These are phyloP conservation scores for Lepus europaeus DNA, from an alignment of 2,113 vertebrate genomes.

Conservation along the genomic window DNA sequence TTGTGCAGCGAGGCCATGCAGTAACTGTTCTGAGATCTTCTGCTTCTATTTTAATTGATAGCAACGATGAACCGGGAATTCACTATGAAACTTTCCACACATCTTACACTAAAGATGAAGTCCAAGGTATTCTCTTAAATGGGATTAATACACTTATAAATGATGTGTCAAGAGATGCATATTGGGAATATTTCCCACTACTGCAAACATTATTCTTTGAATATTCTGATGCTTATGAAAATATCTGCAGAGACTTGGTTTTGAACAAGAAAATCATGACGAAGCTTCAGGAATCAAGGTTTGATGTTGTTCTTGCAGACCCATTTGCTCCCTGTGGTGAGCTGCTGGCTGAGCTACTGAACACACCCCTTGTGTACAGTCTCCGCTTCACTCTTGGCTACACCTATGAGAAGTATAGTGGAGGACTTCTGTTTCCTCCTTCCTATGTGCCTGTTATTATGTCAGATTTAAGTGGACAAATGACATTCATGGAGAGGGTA, in stretches of 20 bases:
- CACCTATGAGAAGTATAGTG: neutral
- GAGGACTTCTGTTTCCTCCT: neutral
- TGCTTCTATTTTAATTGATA: conserved; percentile 82
- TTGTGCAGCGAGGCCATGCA: neutral
- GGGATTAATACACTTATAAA: conserved; percentile 44
- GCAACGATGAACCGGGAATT: conserved; percentile 61
- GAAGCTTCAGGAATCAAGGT: neutral
- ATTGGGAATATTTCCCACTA: conserved; percentile 56
- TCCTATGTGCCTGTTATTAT: neutral
- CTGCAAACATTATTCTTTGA: fast-evolving
- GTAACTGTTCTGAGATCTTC: conserved; percentile 77
- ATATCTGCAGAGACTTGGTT: neutral
- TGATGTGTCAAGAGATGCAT: neutral
- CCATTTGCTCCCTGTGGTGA: neutral
- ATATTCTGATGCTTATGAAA: neutral
- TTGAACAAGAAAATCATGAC: neutral
- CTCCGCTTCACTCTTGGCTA: neutral
- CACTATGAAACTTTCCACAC: conserved; percentile 79
- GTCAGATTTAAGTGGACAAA: conserved; percentile 75
- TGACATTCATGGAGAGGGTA: neutral
- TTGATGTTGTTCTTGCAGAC: neutral
- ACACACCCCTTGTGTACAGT: neutral
- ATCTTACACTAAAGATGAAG: conserved; percentile 77
- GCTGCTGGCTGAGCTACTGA: neutral
- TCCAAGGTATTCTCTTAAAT: neutral